phyloP scores from a whole-genome alignment of 2,113 vertebrate species.

The Epinephelus fuscoguttatus region DNA sequence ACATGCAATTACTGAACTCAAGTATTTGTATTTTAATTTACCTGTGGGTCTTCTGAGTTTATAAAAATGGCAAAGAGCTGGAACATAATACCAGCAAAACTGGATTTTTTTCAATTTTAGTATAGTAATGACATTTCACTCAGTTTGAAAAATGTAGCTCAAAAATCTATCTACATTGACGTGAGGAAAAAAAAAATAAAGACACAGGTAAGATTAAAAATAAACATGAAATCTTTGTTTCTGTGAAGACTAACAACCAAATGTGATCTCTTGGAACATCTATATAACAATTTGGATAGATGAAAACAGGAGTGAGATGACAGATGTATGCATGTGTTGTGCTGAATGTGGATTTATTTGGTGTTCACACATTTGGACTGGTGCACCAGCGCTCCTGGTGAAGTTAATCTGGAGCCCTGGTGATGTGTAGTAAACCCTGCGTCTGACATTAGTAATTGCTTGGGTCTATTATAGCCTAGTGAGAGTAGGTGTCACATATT shows the following conservation, averaged over 20 bases:
- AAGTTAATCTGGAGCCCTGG: neutral
- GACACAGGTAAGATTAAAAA: neutral
- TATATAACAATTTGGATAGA: neutral
- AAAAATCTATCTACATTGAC: neutral
- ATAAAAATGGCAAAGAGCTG: neutral
- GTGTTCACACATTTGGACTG: neutral
- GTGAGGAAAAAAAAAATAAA: neutral
- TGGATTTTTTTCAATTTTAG: neutral
- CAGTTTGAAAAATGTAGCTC: neutral
- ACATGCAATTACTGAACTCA: neutral
- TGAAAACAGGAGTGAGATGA: neutral
- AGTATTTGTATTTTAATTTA: neutral
- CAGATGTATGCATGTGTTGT: neutral
- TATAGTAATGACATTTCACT: neutral
- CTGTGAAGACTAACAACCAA: neutral
- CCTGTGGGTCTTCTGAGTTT: neutral
- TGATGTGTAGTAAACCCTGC: neutral
- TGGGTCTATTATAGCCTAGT: neutral
- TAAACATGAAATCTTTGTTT: neutral
- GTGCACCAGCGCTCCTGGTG: neutral
- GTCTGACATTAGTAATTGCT: neutral
- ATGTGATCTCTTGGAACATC: neutral
- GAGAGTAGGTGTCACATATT: neutral
- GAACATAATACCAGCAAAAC: neutral
- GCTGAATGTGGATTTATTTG: neutral